Percentiles rank a stretch among this genome's conserved stretches.
Conservation (phyloP, 1,140 invertebrate species). For the Atta cephalotes region DNA sequence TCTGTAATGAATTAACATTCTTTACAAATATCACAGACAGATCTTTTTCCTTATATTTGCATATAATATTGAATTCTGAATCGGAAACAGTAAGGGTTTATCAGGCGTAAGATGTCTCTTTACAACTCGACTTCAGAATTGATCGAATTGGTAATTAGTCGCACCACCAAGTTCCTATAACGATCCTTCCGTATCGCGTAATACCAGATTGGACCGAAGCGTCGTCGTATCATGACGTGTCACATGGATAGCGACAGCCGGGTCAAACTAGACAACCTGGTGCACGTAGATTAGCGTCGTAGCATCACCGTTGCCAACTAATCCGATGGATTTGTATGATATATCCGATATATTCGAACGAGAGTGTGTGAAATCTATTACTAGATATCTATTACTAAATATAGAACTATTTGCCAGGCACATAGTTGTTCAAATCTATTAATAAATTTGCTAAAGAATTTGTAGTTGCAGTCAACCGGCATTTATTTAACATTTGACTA, state of each 20-base stretch:
- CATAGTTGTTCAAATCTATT: background rate
- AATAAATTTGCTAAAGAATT: background rate
- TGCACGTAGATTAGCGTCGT: constrained; percentile 41
- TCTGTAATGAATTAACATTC: background rate
- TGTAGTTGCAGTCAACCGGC: background rate
- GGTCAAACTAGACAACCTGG: constrained; percentile 32
- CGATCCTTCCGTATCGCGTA: constrained; percentile 42
- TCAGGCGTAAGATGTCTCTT: constrained; percentile 25
- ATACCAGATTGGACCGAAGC: constrained; percentile 24
- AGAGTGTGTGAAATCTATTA: background rate
- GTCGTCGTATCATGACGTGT: constrained; percentile 35
- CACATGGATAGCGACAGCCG: constrained; percentile 31
- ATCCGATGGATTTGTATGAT: constrained; percentile 6
- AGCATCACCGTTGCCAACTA: background rate
- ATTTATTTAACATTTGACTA: constrained; percentile 14
- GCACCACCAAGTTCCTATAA: constrained; percentile 44
- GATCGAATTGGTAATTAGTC: constrained; percentile 57
- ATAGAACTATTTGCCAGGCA: background rate
- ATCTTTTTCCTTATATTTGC: background rate
- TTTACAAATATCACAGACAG: background rate
- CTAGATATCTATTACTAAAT: background rate
- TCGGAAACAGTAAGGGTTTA: constrained; percentile 1
- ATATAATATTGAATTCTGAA: background rate
- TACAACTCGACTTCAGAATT: constrained; percentile 32
- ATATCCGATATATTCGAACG: background rate